Evolutionary conservation across 2,888 invertebrate species (phyloP), one percentile per base, ranked within the genome.

Genomic region (Cepaea hortensis): DNA sequence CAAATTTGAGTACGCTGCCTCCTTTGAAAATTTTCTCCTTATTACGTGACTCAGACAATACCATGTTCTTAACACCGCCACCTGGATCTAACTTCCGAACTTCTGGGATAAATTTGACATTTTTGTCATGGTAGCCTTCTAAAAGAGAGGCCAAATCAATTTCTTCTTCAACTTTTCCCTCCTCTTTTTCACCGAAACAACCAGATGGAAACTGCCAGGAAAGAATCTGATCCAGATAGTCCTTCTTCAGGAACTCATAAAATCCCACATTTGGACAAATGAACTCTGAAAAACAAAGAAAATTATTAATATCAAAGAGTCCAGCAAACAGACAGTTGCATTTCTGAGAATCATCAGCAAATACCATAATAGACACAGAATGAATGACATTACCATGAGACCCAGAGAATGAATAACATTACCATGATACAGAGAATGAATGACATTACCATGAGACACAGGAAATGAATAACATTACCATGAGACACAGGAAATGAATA

Each of bases 221-320:
- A 7, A 93, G 85, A 6, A 94, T 92, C 88, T 93, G 91, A 61
- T 89, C 83, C 65, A 94, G 89, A 88, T 92, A 93, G n/a, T 92
- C 91, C 18, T 90, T 88, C 81, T 93, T 91, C 50, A 94, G 88
- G 84, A 94, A 94, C 89, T 94, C 92, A 79, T 91, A 91, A 88
- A 91, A 94, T 20, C 94, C 94, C 11, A 93, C 86, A 85, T 90
- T 92, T 80, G 94, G 92, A 88, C 94, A 94, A 0, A 94, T 91
- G 90, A 94, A 93, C 85, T 93, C 94, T 94, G 92, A 86, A 68
- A 68, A 20, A 68, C 18, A 35, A 35, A 35, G 9, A 9, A 1
- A 18, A 15, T 65, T 15, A 65, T 65, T 65, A 68, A 68, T 2
- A 0, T 68, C 15, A 68, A 20, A 4, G n/a, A 15, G n/a, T 68